Evolutionary conservation across 1,140 invertebrate species (phyloP).

Genomic region (Eriocheir sinensis): DNA sequence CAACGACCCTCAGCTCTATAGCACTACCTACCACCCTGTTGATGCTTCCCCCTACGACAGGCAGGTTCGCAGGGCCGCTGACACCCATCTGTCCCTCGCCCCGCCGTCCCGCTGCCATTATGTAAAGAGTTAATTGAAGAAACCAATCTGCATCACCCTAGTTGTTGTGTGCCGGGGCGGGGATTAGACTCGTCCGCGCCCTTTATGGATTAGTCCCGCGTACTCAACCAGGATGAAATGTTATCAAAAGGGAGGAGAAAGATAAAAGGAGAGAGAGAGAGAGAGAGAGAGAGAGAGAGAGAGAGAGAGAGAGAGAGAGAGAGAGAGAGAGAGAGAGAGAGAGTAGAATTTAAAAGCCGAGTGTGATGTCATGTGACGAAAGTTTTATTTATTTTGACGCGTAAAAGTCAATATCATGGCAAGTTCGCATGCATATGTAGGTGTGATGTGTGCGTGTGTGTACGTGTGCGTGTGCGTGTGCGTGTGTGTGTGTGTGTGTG

Average conservation of each 20-base stretch:
- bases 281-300: not conserved
- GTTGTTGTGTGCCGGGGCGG: not conserved
- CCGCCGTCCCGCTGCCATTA: not conserved
- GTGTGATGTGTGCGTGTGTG: slow-evolving; percentile 10
- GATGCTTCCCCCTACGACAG: not conserved
- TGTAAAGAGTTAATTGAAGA: not conserved
- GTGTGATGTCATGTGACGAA: not conserved
- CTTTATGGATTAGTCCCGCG: not conserved
- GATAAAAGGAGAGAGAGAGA: not conserved
- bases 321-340: not conserved
- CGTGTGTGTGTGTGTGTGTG: not conserved
- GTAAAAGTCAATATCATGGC: not conserved
- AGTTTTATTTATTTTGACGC: slow-evolving; percentile 32
- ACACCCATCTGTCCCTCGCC: not conserved
- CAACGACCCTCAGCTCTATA: not conserved
- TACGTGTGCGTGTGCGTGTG: not conserved
- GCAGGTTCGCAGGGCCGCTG: not conserved
- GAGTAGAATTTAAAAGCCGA: not conserved
- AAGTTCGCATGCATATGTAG: not conserved
- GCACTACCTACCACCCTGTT: not conserved
- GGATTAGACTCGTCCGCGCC: not conserved
- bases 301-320: not conserved
- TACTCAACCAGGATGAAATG: not conserved
- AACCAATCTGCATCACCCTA: not conserved
- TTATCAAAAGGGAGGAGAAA: not conserved